phyloP scores from a whole-genome alignment of 1,140 invertebrate genomes.

The Temnothorax longispinosus region DNA sequence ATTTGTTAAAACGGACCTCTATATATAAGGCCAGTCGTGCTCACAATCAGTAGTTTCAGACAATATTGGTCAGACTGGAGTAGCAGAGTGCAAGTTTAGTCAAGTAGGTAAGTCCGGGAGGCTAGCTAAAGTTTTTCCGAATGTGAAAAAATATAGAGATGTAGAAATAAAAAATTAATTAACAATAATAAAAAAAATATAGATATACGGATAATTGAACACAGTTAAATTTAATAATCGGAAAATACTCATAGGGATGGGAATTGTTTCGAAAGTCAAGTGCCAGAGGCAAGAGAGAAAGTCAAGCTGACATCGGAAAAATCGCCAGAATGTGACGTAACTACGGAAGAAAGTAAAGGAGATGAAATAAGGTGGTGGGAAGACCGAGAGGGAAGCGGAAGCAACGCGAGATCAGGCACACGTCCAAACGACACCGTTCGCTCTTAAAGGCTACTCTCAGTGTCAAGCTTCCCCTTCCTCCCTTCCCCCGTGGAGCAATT shows the following conservation, averaged over 20 bases:
- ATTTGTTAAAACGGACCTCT: conserved; percentile 14
- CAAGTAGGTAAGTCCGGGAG: not conserved
- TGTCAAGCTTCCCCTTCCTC: not conserved
- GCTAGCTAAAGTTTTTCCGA: not conserved
- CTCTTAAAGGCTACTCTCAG: conserved; percentile 33
- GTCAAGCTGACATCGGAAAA: not conserved
- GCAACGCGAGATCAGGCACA: conserved; percentile 37
- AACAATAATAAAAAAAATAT: not conserved
- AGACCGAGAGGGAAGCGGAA: not conserved
- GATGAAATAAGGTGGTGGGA: not conserved
- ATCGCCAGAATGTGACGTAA: not conserved
- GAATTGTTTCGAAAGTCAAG: not conserved
- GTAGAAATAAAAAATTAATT: not conserved
- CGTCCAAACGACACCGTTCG: conserved; percentile 54
- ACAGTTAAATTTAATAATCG: not conserved
- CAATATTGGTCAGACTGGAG: not conserved
- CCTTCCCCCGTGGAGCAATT: not conserved
- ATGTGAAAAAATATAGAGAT: not conserved
- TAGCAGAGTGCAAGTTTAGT: not conserved
- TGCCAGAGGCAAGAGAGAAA: not conserved
- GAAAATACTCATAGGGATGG: not conserved
- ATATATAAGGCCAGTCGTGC: no score
- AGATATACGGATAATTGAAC: not conserved
- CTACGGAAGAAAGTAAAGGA: not conserved
- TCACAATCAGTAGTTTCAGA: not conserved